A percentile compares a stretch with the other conserved stretches of the same genome.
Evolutionary conservation across 1,140 invertebrate species (phyloP).

Genomic region (Camponotus floridanus): DNA sequence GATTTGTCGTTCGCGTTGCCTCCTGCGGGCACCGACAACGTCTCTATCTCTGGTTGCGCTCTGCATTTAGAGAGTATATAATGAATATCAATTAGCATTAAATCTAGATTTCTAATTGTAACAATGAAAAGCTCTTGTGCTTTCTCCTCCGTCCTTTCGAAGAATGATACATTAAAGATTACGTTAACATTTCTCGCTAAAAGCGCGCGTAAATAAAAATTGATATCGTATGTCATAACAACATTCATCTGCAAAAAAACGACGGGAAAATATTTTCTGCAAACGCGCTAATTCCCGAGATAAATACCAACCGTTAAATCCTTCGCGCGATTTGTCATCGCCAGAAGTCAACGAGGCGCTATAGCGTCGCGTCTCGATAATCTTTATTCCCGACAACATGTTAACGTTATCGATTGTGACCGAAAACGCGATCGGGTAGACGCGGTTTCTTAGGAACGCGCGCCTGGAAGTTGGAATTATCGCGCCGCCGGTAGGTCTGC

Average conservation of each 20-base stretch:
- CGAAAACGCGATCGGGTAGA: slow-evolving; percentile 30
- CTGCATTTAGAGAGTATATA: slow-evolving; percentile 15
- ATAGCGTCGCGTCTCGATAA: background rate
- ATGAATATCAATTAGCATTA: slow-evolving; percentile 26
- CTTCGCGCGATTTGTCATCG: slow-evolving; percentile 37
- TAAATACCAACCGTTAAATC: slow-evolving; percentile 60
- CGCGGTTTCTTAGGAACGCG: slow-evolving; percentile 49
- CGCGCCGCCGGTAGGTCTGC: slow-evolving; percentile 46
- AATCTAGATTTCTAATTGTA: slow-evolving; percentile 19
- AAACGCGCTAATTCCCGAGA: slow-evolving; percentile 56
- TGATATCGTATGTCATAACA: slow-evolving; percentile 42
- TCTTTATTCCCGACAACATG: background rate
- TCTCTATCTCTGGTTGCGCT: background rate
- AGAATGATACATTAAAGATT: slow-evolving; percentile 34
- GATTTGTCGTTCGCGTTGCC: slow-evolving; percentile 42
- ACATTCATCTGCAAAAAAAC: slow-evolving; percentile 53
- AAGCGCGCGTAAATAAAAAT: slow-evolving; percentile 11
- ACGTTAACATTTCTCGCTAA: slow-evolving; percentile 17
- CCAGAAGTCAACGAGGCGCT: slow-evolving; percentile 4
- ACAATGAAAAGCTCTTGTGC: background rate
- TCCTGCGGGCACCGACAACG: slow-evolving; percentile 15
- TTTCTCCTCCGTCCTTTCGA: background rate
- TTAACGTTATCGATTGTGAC: slow-evolving; percentile 13
- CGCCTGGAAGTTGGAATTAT: slow-evolving; percentile 19
- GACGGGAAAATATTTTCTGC: slow-evolving; percentile 36